Evolutionary conservation across 2,888 invertebrate genomes (phyloP).

Genomic region (Formica aserva): DNA sequence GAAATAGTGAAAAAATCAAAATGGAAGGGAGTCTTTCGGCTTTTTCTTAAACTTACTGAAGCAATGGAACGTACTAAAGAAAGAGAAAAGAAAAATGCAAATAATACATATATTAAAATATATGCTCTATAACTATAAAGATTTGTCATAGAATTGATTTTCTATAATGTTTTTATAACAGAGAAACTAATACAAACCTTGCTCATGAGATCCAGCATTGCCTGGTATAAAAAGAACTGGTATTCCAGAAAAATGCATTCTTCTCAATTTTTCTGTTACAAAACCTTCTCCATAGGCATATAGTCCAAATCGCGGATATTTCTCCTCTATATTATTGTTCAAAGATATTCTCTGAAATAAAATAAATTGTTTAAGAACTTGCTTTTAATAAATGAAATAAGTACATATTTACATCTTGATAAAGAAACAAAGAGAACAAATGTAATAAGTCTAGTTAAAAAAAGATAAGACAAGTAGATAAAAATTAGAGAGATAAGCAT

Average conservation of each 20-base stretch:
- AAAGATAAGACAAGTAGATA: not conserved
- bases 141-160: not conserved
- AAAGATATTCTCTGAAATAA: constrained; percentile 90
- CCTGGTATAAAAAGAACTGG: constrained; percentile 98
- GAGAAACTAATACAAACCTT: constrained; percentile 87
- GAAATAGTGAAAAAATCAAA: constrained; percentile 97
- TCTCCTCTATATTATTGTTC: constrained; percentile 87
- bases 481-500: not conserved
- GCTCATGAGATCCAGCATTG: constrained; percentile 97
- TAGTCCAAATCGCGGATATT: constrained; percentile 93
- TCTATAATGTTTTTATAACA: not conserved
- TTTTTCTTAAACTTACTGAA: constrained; percentile 95
- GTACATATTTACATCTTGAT: not conserved
- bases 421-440: not conserved
- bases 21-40: constrained; percentile 91
- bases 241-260: constrained; percentile 93
- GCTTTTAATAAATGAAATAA: not conserved
- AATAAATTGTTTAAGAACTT: constrained; percentile 10
- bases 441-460: not conserved
- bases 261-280: constrained; percentile 89
- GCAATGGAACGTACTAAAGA: constrained; percentile 93
- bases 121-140: not conserved
- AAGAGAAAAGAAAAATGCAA: not conserved
- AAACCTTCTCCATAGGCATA: constrained; percentile 97
- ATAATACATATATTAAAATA: not conserved